Conservation (phyloP, 2,113 vertebrate species). For the Ovibos moschatus region DNA sequence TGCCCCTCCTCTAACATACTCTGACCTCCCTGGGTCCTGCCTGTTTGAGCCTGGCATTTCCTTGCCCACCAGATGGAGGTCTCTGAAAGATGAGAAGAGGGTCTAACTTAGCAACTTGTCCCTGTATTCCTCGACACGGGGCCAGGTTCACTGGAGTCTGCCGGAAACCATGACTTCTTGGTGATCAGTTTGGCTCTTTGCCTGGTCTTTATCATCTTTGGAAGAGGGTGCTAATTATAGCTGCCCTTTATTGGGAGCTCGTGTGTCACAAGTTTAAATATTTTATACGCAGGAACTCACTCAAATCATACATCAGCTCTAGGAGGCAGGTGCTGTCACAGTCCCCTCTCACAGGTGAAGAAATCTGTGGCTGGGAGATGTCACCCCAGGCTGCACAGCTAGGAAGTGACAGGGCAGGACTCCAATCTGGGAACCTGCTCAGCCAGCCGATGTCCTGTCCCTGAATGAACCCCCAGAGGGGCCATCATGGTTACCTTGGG, state of each 20-base stretch:
- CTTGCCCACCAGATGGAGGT: neutral
- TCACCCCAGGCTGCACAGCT: neutral
- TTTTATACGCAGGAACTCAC: neutral
- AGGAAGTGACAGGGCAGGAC: neutral
- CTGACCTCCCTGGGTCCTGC: neutral
- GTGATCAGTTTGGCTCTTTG: neutral
- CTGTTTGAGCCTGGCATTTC: neutral
- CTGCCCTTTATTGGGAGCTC: neutral
- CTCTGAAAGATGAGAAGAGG: neutral
- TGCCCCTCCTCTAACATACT: neutral
- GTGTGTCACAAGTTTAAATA: neutral
- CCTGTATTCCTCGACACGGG: fast-evolving
- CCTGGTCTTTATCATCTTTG: neutral
- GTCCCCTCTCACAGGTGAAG: neutral
- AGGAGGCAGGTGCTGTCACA: neutral
- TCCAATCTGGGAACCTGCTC: neutral
- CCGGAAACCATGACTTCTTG: neutral
- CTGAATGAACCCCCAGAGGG: neutral
- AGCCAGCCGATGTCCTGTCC: neutral
- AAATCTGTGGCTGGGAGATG: neutral
- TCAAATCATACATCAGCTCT: no score
- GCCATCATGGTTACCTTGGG: neutral
- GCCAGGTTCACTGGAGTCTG: neutral
- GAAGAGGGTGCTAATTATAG: neutral
- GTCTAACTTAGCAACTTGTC: no score